Conservation (phyloP, 1,140 invertebrate species). For the Antheraea pernyi region DNA sequence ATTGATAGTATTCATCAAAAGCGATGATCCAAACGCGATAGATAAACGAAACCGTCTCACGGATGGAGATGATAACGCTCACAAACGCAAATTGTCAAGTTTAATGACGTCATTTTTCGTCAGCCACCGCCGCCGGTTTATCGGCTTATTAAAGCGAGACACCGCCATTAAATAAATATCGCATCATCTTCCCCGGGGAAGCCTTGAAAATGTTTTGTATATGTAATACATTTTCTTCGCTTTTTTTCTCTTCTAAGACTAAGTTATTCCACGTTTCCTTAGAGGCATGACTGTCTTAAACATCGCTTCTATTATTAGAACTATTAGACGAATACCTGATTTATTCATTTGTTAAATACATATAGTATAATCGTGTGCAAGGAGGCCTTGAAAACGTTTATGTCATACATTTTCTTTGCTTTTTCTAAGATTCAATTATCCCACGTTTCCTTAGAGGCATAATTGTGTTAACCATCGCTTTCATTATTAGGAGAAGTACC, state of each 20-base stretch:
- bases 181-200: slow-evolving; percentile 6
- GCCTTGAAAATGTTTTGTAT: neutral
- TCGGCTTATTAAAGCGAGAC: slow-evolving; percentile 50
- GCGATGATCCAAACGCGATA: neutral
- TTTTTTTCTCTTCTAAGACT: too few species aligned
- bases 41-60: neutral
- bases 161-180: slow-evolving; percentile 39
- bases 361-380: neutral
- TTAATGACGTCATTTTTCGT: slow-evolving; percentile 59
- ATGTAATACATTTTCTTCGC: neutral
- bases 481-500: too few species aligned
- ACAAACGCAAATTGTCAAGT: slow-evolving; percentile 38
- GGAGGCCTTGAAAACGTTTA: neutral
- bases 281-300: too few species aligned
- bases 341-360: slow-evolving; percentile 28
- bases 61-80: neutral
- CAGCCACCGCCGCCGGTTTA: slow-evolving; percentile 42
- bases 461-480: too few species aligned
- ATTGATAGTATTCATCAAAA: neutral
- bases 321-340: too few species aligned
- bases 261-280: too few species aligned
- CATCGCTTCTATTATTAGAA: too few species aligned
- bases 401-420: neutral
- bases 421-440: too few species aligned
- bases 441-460: too few species aligned